Evolutionary conservation across 2,113 vertebrate species (phyloP), one percentile per base, ranked within the genome.

Genomic region (Esox niger): DNA sequence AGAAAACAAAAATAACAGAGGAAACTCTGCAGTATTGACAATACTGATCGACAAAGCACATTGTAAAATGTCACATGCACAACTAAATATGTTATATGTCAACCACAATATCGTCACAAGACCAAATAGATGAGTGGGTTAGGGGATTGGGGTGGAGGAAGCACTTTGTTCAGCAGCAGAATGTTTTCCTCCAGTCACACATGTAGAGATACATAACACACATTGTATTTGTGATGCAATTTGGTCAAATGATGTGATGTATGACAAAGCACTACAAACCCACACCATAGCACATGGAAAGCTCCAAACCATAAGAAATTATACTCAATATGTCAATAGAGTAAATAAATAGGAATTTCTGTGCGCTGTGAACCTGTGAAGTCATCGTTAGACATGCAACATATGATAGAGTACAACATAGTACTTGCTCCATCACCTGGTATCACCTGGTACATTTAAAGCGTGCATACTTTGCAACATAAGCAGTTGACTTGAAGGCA

Each of bases 21-120:
- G 81, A 79, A 86, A 82, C 65, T 76, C 74, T 82, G 79, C 69
- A 71, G 75, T 49, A 66, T 77, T 64, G 61, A 59, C 10, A 35
- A 58, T 61, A 75, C 64, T 57, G 62, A 56, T 31, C 55, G 30
- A 76, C 54, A 70, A 56, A 73, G 27, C 15, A 75, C 60, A 64
- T 52, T 21, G n/a, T 52, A 11, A 52, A 52, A 23, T 52, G 47
- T 52, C 20, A 52, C 69, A 79, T 62, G 69, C 20, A 3, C 29
- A 62, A 52, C 17, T 11, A 30, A 56, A 33, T 17, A 30, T 56
- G 69, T 33, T 0, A 62, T 38, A 64, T 62, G 68, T 74, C 66
- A 52, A 52, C 47, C 7, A 52, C 54, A 76, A 10, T 13, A 62
- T 33, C 55, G 66, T 32, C 66, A 78, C 67, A 70, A 55, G 64